phyloP scores from a whole-genome alignment of 2,888 invertebrate species.

The Nasonia oneida region DNA sequence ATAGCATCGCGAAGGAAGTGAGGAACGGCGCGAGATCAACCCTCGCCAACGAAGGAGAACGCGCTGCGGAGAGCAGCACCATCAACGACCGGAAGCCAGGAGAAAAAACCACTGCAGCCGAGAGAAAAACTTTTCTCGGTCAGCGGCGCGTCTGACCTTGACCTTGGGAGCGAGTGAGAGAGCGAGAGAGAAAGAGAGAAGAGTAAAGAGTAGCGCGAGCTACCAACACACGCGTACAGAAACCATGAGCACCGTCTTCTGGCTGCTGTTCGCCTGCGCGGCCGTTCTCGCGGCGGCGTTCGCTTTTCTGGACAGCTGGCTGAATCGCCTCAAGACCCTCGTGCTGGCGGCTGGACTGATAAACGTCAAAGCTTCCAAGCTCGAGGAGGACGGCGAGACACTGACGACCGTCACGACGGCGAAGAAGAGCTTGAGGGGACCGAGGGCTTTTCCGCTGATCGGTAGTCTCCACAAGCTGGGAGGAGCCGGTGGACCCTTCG shows the following conservation, averaged over 20 bases:
- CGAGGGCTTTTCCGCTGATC: constrained; percentile 82
- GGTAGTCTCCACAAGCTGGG: constrained; percentile 86
- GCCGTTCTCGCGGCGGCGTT: constrained; percentile 33
- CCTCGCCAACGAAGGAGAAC: constrained; percentile 1
- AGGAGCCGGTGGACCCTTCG: constrained; percentile 85
- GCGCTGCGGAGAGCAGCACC: background rate
- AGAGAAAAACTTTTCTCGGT: constrained; percentile 2
- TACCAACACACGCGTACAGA: background rate
- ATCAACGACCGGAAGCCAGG: constrained; percentile 5
- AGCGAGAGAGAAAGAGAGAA: background rate
- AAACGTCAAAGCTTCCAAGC: background rate
- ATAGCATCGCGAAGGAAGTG: background rate
- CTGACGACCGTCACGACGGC: background rate
- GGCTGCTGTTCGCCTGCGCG: constrained; percentile 56
- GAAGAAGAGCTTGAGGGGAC: constrained; percentile 65
- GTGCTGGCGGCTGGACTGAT: background rate
- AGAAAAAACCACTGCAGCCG: background rate
- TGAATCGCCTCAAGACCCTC: background rate
- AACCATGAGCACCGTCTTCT: constrained; percentile 56
- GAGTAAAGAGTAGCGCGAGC: background rate
- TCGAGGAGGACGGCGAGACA: background rate
- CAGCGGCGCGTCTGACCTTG: constrained; percentile 49
- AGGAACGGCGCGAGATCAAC: background rate
- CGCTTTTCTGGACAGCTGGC: constrained; percentile 14
- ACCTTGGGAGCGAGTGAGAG: constrained; percentile 36